Base-by-base conservation (phyloP, 2,888 invertebrate species). In the Anorthoa munda region DNA sequence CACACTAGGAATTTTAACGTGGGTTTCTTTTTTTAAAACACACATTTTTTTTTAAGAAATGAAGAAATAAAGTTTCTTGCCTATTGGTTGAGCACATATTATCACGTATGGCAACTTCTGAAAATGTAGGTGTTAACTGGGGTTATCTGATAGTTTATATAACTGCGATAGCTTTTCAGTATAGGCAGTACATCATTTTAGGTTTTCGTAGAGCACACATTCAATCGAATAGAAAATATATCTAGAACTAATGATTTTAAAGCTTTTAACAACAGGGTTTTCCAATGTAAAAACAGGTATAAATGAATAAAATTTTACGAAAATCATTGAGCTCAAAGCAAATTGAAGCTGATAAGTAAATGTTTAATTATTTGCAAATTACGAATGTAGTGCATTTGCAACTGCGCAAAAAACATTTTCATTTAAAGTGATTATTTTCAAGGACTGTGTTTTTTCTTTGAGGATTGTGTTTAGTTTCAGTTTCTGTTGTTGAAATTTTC, bases 321-420 rank as follows among this genome's bases (percentile, higher is more conserved):
- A 82, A 71, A 64, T 66, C 23, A 64, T 71, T 60, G 26, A 56
- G n/a, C 26, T 66, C 66, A 60, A 64, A 60, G 21, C 9, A 53
- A 46, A 65, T 68, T 77, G 45, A 65, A 68, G 58, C 18, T 71
- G 66, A 55, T 59, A 68, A 59, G 50, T 31, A 58, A n/a, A n/a
- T 72, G 66, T 56, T 50, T 53, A 64, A 18, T n/a, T 75, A 81
- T 81, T 81, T 70, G 69, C 21, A 69, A 75, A 59, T 17, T 58
- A 39, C 46, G n/a, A 46, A 55, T 51, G 46, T 70, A 18, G 31
- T 81, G 60, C 56, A 68, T 67, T 65, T 65, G 31, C 65, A 75
- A 71, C 69, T 81, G 83, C 65, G 67, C 70, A 79, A 65, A 66
- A 48, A 50, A 77, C 26, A 50, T 67, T 53, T 56, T 70, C 50